These are phyloP conservation scores for Ennomos erosarius DNA, from an alignment of 2,888 invertebrate genomes.

Conservation along the genomic window DNA sequence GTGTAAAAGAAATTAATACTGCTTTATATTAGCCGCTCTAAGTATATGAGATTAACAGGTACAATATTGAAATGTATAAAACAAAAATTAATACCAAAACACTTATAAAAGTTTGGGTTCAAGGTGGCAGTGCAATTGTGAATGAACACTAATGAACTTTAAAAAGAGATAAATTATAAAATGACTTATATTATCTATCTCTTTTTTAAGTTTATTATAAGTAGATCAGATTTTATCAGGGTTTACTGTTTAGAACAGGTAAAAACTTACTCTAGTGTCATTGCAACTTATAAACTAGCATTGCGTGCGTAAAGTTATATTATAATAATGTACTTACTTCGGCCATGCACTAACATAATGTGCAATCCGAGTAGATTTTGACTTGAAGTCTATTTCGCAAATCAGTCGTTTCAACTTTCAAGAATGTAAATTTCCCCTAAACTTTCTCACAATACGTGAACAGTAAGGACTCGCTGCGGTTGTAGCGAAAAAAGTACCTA, in stretches of 20 bases:
- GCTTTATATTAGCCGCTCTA: not conserved
- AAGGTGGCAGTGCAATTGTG: constrained; percentile 2
- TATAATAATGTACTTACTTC: constrained; percentile 22
- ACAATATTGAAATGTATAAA: not conserved
- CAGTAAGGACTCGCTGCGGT: too few species aligned
- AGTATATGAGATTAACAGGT: not conserved
- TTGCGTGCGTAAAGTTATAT: constrained; percentile 22
- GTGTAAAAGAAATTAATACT: constrained; percentile 4
- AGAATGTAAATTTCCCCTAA: not conserved
- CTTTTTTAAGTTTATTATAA: too few species aligned
- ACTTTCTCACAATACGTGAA: not conserved
- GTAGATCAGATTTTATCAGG: not conserved
- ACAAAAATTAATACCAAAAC: too few species aligned
- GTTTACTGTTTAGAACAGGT: constrained; percentile 28
- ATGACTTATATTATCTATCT: too few species aligned
- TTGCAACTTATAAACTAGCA: constrained; percentile 37
- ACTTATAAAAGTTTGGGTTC: not conserved
- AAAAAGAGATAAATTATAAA: too few species aligned
- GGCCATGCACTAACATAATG: constrained; percentile 33
- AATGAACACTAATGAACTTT: too few species aligned
- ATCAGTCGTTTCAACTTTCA: constrained; percentile 16
- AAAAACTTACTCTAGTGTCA: constrained; percentile 40
- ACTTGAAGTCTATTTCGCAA: constrained; percentile 6
- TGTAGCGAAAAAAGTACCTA: too few species aligned
- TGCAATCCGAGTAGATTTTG: constrained; percentile 15